These are phyloP conservation scores for Psilanteris sp. DNA, from an alignment of 1,140 invertebrate species.

Conservation along the genomic window DNA sequence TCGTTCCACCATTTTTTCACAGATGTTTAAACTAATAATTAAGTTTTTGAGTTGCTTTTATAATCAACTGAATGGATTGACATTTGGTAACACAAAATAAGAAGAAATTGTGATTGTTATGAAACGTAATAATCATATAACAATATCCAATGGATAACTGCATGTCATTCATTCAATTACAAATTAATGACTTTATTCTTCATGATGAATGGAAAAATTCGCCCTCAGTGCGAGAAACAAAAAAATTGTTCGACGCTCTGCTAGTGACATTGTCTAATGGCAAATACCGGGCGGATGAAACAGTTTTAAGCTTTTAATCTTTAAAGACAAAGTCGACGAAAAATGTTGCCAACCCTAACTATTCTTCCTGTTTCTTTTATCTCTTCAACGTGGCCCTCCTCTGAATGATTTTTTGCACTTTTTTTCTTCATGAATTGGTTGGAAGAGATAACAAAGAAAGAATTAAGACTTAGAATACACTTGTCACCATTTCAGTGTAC, in stretches of 20 bases:
- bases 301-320: slow-evolving; percentile 74
- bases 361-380: slow-evolving; percentile 55
- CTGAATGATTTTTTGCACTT: slow-evolving; percentile 21
- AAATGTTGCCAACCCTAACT: slow-evolving; percentile 66
- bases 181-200: slow-evolving; percentile 45
- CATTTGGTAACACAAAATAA: slow-evolving; percentile 38
- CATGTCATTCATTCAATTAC: slow-evolving; percentile 39
- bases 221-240: not conserved
- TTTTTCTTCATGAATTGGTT: slow-evolving; percentile 69
- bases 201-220: slow-evolving; percentile 25
- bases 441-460: slow-evolving; percentile 76
- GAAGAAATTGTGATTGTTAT: slow-evolving; percentile 29
- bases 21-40: no score
- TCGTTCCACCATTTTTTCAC: no score
- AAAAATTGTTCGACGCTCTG: slow-evolving; percentile 7
- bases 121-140: slow-evolving; percentile 25
- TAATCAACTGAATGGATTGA: no score
- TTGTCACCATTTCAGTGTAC: slow-evolving; percentile 40
- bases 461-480: slow-evolving; percentile 73
- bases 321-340: slow-evolving; percentile 72
- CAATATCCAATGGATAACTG: slow-evolving; percentile 35
- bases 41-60: no score
- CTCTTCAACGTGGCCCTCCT: slow-evolving; percentile 15
- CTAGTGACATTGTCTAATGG: slow-evolving; percentile 40
- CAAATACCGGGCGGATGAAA: slow-evolving; percentile 48